A percentile compares a stretch with the other conserved stretches of the same genome.
phyloP scores from a whole-genome alignment of 2,113 vertebrate genomes.

The Caranx melampygus region DNA sequence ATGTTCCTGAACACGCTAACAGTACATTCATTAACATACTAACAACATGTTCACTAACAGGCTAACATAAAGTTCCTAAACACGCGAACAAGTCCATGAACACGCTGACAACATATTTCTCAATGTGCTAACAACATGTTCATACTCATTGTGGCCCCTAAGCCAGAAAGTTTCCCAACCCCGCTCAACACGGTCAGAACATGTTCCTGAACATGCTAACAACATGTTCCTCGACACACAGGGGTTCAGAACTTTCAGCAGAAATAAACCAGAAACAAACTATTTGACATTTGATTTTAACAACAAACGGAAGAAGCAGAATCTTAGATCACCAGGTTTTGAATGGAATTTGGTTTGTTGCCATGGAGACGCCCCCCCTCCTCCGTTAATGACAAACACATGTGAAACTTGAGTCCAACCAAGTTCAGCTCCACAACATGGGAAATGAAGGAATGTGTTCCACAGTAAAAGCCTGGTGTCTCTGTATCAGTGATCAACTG shows the following conservation, averaged over 20 bases:
- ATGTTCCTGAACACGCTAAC: not conserved
- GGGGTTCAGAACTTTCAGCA: too few species aligned
- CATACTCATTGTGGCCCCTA: too few species aligned
- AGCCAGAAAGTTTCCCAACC: too few species aligned
- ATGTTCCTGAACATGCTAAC: not conserved
- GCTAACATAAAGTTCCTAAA: not conserved
- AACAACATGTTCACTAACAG: not conserved
- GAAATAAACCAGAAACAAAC: not conserved
- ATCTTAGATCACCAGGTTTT: not conserved
- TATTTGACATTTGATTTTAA: not conserved
- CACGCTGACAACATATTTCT: too few species aligned
- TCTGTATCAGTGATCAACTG: not conserved
- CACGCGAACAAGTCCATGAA: not conserved
- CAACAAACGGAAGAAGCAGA: too few species aligned
- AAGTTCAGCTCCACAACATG: constrained; percentile 1
- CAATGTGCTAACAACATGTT: too few species aligned
- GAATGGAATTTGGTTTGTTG: not conserved
- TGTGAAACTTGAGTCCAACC: not conserved
- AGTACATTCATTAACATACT: not conserved
- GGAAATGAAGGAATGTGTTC: not conserved
- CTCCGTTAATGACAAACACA: constrained; percentile 48
- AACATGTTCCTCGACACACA: too few species aligned
- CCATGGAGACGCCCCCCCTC: not conserved
- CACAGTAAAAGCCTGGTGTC: constrained; percentile 23
- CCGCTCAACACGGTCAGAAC: not conserved